Evolutionary conservation across 2,797 vertebrate genomes (phyloP), one percentile per base, ranked within the genome.

Genomic region (Lithobates sylvaticus): DNA sequence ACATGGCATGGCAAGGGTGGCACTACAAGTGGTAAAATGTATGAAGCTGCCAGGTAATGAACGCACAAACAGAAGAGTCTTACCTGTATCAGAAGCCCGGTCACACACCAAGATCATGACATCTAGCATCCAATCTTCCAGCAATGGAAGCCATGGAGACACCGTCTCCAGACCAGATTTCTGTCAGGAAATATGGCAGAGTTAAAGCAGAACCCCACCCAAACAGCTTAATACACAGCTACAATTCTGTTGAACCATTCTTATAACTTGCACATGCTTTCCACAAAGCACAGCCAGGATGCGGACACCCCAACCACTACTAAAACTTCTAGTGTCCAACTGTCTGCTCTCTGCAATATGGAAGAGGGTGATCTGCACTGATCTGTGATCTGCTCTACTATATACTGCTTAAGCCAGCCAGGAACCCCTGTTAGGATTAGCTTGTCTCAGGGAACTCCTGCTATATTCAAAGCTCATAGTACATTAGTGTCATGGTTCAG

Each of bases 41-140:
- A 18, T 21, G 50, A 13, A 21, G 18, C 13, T 16, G 2, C 15
- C 54, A 58, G 18, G 54, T 58, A 7, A 58, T 23, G 54, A 54
- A 54, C 47, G 16, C 13, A 16, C 47, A 50, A 50, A 42, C 9
- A 65, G 10, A 42, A 74, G 2, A 23, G 34, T 68, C 95, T 89
- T 89, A 99, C 98, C 98, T 0, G 93, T 91, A 88, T 99, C 98
- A 93, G 93, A 96, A 18, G 97, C 96, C 91, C 95, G 94, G 86
- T 99, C 96, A 91, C 98, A 99, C 88, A 98, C 98, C 88, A 99
- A 93, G 88, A 99, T 98, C 91, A 99, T 96, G 89, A 99, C 98
- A 91, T 99, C 98, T 67, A 97, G 97, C 84, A 96, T 89, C 88
- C 98, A 95, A 13, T 98, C 96, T 83, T 99, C 96, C 79, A 96